Percentiles rank a stretch among this genome's conserved stretches.
Evolutionary conservation across 2,888 invertebrate species (phyloP).

Genomic region (Cryptus armator): DNA sequence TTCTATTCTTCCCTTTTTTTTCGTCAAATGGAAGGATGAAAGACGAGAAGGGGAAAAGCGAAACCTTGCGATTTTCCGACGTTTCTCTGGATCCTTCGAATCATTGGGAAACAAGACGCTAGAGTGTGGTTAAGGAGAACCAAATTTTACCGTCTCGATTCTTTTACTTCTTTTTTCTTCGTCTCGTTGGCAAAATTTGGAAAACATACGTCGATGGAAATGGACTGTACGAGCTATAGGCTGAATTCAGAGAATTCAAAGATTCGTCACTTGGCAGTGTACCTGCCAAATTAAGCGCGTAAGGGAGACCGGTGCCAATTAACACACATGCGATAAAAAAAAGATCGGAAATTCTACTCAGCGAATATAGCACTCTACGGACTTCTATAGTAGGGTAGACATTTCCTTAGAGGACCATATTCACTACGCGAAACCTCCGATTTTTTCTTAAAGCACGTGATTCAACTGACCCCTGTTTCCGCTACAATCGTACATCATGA

Average conservation of each 20-base stretch:
- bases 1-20: constrained; percentile 44
- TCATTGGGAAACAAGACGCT: constrained; percentile 23
- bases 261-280: background rate
- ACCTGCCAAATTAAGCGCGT: too few species aligned
- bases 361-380: too few species aligned
- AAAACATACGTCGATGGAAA: constrained; percentile 1
- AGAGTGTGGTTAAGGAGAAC: constrained; percentile 9
- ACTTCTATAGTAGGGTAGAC: too few species aligned
- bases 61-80: constrained; percentile 23
- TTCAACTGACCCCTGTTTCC: too few species aligned
- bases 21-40: background rate
- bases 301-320: too few species aligned
- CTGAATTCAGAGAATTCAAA: background rate
- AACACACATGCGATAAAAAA: too few species aligned
- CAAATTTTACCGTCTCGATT: constrained; percentile 23
- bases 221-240: background rate
- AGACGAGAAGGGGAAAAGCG: background rate
- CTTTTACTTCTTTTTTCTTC: background rate
- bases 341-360: too few species aligned
- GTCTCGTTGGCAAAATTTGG: background rate
- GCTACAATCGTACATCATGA: too few species aligned
- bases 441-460: too few species aligned
- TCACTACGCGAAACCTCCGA: too few species aligned
- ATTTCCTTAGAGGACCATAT: too few species aligned
- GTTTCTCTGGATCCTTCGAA: constrained; percentile 14